Conservation (phyloP, 2,888 invertebrate genomes). For the Heteropelma amictum region DNA sequence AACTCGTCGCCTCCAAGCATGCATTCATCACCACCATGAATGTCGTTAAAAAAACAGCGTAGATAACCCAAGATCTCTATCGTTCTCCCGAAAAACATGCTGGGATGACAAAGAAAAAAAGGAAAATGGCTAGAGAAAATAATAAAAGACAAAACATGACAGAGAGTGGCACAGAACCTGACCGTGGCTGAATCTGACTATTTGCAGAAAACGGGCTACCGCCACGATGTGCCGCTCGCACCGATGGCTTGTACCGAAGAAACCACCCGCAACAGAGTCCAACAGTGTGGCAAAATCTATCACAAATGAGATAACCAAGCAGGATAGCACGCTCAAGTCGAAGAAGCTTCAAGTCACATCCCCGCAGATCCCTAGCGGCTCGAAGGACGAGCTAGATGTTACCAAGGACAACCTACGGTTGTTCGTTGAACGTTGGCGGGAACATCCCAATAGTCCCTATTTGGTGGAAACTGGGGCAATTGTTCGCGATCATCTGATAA, state of each 20-base stretch:
- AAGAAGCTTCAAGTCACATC: constrained; percentile 7
- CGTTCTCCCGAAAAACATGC: background rate
- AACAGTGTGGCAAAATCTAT: constrained; percentile 55
- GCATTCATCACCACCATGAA: constrained; percentile 16
- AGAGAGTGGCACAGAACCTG: constrained; percentile 57
- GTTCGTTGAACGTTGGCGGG: constrained; percentile 93
- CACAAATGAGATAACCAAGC: constrained; percentile 66
- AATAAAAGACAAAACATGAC: constrained; percentile 46
- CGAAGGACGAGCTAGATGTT: constrained; percentile 82
- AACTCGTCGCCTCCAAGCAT: constrained; percentile 44
- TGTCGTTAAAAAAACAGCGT: background rate
- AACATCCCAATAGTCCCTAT: constrained; percentile 93
- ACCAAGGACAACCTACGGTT: constrained; percentile 90
- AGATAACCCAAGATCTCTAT: constrained; percentile 4
- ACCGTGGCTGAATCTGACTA: constrained; percentile 71
- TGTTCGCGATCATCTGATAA: constrained; percentile 16
- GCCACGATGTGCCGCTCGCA: constrained; percentile 90
- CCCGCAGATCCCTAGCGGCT: constrained; percentile 42
- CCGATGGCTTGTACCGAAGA: constrained; percentile 87
- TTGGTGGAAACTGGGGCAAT: constrained; percentile 81
- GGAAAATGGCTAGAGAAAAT: constrained; percentile 50
- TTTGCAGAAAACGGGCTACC: constrained; percentile 88
- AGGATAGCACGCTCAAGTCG: constrained; percentile 4
- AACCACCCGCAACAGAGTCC: constrained; percentile 74
- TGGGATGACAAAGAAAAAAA: background rate